These are phyloP conservation scores for Thymelicus sylvestris DNA, from an alignment of 2,888 invertebrate species.

Conservation along the genomic window DNA sequence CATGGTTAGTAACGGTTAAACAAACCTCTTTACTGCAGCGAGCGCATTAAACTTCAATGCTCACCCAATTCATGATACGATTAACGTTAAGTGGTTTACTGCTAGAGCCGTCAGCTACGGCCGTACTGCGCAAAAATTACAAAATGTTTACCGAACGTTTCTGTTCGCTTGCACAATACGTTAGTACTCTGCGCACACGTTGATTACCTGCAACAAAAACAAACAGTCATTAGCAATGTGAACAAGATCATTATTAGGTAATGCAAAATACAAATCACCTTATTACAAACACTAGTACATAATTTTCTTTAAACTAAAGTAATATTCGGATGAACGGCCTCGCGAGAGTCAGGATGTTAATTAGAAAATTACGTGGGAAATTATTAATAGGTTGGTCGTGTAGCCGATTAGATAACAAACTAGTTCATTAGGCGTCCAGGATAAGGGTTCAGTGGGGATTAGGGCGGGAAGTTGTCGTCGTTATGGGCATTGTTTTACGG, in stretches of 20 bases:
- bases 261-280: conserved; percentile 11
- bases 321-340: conserved; percentile 11
- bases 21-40: conserved; percentile 26
- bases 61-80: conserved; percentile 31
- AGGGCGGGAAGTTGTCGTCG: conserved; percentile 47
- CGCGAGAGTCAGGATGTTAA: conserved; percentile 68
- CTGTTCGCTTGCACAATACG: conserved; percentile 42
- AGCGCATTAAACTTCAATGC: conserved; percentile 30
- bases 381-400: conserved; percentile 81
- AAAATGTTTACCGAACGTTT: conserved; percentile 6
- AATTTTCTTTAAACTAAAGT: conserved; percentile 21
- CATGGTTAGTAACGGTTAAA: conserved; percentile 41
- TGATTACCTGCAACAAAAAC: conserved; percentile 77
- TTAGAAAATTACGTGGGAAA: conserved; percentile 82
- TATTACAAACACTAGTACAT: conserved; percentile 18
- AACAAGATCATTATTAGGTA: conserved; percentile 47
- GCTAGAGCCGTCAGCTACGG: conserved; percentile 22
- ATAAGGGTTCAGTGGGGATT: conserved; percentile 52
- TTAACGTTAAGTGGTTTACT: conserved; percentile 35
- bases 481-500: conserved; percentile 62
- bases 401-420: conserved; percentile 83
- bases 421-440: conserved; percentile 80
- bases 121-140: conserved; percentile 29
- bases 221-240: conserved; percentile 52
- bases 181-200: conserved; percentile 41